Percentiles rank a stretch among this genome's conserved stretches.
Evolutionary conservation across 2,888 invertebrate genomes (phyloP).

Genomic region (Dimorphilus gyrociliatus): DNA sequence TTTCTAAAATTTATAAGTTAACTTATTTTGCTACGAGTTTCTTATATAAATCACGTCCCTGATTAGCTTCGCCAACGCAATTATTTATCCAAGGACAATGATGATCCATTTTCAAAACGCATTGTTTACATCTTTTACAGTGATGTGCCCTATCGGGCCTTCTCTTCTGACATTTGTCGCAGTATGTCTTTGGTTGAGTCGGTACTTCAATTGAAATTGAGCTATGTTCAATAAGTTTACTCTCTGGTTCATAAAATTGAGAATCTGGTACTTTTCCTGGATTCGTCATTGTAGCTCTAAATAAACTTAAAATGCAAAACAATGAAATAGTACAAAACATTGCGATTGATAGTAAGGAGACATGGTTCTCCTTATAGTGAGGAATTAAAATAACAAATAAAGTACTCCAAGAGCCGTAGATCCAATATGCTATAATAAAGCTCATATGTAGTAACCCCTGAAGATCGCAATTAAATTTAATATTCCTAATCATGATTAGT

Average conservation of each 20-base stretch:
- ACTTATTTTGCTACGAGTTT: no score
- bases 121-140: conserved; percentile 44
- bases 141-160: conserved; percentile 63
- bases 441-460: conserved; percentile 16
- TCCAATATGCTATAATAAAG: conserved; percentile 22
- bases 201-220: no score
- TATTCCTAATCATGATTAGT: no score
- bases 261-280: no score
- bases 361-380: conserved; percentile 17
- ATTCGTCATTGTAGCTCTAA: conserved; percentile 20
- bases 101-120: conserved; percentile 35
- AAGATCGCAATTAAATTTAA: conserved; percentile 4
- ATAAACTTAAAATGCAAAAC: conserved; percentile 10
- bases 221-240: no score
- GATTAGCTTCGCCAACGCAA: conserved; percentile 31
- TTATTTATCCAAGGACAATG: conserved; percentile 37
- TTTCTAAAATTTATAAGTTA: no score
- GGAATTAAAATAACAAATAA: conserved; percentile 23
- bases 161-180: conserved; percentile 62
- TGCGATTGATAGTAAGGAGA: conserved; percentile 7
- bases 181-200: conserved; percentile 49
- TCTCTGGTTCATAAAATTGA: no score
- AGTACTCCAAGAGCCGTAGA: conserved; percentile 22
- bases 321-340: conserved; percentile 1
- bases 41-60: conserved; percentile 6